Percentiles rank a stretch among this genome's conserved stretches.
These are phyloP conservation scores for Steinernema feltiae DNA, from an alignment of 1,140 invertebrate species.

Conservation along the genomic window DNA sequence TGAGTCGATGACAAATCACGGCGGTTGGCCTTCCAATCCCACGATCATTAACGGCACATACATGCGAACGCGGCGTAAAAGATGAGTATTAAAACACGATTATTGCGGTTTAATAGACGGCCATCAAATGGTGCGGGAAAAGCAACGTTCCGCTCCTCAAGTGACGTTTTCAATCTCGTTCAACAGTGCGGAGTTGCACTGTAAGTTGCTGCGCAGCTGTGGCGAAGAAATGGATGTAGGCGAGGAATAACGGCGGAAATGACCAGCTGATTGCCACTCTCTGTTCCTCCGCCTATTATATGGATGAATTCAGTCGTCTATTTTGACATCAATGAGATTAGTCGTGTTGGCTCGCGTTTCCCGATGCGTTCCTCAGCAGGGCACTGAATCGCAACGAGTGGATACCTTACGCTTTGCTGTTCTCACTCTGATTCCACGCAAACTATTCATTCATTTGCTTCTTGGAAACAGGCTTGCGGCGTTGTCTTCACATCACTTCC, in stretches of 20 bases:
- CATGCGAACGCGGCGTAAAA: not conserved
- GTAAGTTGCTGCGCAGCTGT: not conserved
- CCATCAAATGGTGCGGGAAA: not conserved
- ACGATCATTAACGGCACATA: conserved; percentile 5
- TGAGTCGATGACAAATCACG: not conserved
- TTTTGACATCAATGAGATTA: not conserved
- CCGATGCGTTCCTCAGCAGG: not conserved
- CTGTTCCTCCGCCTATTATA: not conserved
- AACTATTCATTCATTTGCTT: no score
- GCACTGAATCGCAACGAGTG: not conserved
- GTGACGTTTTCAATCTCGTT: no score
- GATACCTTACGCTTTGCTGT: not conserved
- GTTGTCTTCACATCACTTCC: no score
- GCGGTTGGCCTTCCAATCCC: not conserved
- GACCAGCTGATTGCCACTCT: not conserved
- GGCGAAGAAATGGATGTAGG: not conserved
- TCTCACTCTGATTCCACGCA: no score
- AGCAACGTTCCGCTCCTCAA: not conserved
- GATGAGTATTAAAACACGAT: not conserved
- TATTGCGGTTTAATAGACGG: conserved; percentile 3
- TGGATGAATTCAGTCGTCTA: not conserved
- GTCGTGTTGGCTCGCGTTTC: not conserved
- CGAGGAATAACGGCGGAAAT: not conserved
- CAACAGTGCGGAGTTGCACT: not conserved
- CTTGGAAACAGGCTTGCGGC: no score